Percentiles rank a stretch among this genome's conserved stretches.
These are phyloP conservation scores for Brevimyrus niger DNA, from an alignment of 2,113 vertebrate species.

Conservation along the genomic window DNA sequence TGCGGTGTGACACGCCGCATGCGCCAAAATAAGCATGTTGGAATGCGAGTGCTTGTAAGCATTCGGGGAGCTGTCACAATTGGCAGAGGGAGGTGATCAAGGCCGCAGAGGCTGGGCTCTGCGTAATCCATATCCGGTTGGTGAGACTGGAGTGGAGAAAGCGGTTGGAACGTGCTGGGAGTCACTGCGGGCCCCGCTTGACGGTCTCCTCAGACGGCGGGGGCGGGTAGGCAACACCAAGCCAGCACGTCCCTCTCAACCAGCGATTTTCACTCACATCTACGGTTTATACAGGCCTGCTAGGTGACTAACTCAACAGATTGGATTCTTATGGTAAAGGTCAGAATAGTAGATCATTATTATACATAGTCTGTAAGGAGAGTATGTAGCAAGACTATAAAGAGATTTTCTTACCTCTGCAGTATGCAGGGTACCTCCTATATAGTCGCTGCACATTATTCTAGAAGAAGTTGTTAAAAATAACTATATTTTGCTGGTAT, in stretches of 20 bases:
- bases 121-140: not conserved
- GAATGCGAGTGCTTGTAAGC: not conserved
- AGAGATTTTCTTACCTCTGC: not conserved
- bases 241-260: not conserved
- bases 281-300: not conserved
- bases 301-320: conserved; percentile 14
- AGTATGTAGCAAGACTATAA: not conserved
- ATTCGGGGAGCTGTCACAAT: not conserved
- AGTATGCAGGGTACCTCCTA: not conserved
- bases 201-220: not conserved
- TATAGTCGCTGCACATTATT: not conserved
- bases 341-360: conserved; percentile 26
- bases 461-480: not conserved
- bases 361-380: not conserved
- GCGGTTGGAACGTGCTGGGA: not conserved
- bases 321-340: conserved; percentile 36
- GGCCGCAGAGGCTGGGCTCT: not conserved
- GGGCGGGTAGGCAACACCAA: not conserved
- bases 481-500: not conserved
- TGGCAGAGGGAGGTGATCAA: not conserved
- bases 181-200: not conserved
- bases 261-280: not conserved
- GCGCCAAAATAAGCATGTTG: not conserved
- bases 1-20: not conserved
- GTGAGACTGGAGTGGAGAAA: not conserved